Percentiles rank a stretch among this genome's conserved stretches.
phyloP scores from a whole-genome alignment of 2,797 vertebrate species.

The Discoglossus pictus region DNA sequence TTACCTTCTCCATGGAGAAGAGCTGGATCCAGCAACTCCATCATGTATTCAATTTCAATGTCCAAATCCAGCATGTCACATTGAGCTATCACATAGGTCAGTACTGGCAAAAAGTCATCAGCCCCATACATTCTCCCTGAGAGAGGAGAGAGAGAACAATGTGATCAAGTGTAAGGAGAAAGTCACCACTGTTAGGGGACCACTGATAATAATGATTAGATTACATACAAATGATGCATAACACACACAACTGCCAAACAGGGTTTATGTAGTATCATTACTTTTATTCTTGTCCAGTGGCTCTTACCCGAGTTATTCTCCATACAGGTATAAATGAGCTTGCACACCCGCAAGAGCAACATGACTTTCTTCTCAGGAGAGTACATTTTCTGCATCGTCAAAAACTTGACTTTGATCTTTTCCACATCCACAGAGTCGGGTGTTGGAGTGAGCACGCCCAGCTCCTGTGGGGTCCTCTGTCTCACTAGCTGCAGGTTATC shows the following conservation, averaged over 20 bases:
- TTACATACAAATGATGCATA: no score
- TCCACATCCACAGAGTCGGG: slow-evolving; percentile 87
- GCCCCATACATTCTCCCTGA: slow-evolving; percentile 93
- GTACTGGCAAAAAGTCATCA: slow-evolving; percentile 93
- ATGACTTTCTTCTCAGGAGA: slow-evolving; percentile 96
- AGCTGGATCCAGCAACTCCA: slow-evolving; percentile 92
- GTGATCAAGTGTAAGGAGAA: no score
- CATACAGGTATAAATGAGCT: slow-evolving; percentile 96
- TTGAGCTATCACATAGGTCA: slow-evolving; percentile 92
- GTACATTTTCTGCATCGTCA: slow-evolving; percentile 94
- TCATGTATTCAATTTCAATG: slow-evolving; percentile 94
- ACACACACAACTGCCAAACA: no score
- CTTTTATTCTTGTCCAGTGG: no score
- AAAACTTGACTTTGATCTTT: slow-evolving; percentile 93
- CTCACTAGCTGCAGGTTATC: slow-evolving; percentile 90
- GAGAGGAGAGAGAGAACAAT: slow-evolving; percentile 15
- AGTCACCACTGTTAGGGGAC: no score
- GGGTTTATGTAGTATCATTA: no score
- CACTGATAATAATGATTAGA: no score
- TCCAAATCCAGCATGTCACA: slow-evolving; percentile 95
- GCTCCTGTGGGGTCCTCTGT: slow-evolving; percentile 85
- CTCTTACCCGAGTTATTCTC: slow-evolving; percentile 92
- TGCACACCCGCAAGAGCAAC: slow-evolving; percentile 89
- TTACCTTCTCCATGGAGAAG: slow-evolving; percentile 94
- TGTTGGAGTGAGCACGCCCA: slow-evolving; percentile 86